phyloP scores from a whole-genome alignment of 2,797 vertebrate genomes.

The Scolopax rusticola region DNA sequence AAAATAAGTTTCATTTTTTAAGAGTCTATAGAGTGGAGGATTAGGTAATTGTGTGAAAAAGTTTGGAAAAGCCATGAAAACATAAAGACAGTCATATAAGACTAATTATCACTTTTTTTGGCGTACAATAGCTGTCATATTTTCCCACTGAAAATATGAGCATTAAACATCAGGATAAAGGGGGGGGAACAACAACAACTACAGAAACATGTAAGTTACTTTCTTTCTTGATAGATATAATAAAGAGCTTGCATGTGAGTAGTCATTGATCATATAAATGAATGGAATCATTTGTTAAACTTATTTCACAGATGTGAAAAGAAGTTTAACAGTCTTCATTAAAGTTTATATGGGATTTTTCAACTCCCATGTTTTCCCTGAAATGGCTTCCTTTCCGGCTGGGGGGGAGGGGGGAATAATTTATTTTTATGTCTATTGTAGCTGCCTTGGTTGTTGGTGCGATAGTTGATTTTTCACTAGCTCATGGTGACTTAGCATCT shows the following conservation, averaged over 20 bases:
- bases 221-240: constrained; percentile 71
- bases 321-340: constrained; percentile 61
- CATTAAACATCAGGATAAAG: constrained; percentile 56
- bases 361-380: background rate
- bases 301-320: constrained; percentile 60
- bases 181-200: constrained; percentile 57
- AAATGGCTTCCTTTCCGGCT: constrained; percentile 23
- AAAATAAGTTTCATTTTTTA: constrained; percentile 33
- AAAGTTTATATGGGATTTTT: constrained; percentile 39
- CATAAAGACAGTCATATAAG: constrained; percentile 71
- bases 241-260: constrained; percentile 74
- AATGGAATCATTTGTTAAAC: constrained; percentile 72
- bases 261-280: constrained; percentile 77
- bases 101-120: constrained; percentile 75
- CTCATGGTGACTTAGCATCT: background rate
- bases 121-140: constrained; percentile 72
- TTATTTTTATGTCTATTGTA: background rate
- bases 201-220: constrained; percentile 63
- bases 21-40: constrained; percentile 37
- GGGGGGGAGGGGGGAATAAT: background rate
- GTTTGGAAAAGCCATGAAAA: constrained; percentile 71
- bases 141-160: constrained; percentile 64
- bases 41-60: constrained; percentile 73
- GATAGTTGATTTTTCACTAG: background rate
- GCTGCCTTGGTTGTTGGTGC: background rate